These are phyloP conservation scores for Bolborhynchus lineola DNA, from an alignment of 2,113 vertebrate genomes.

Conservation along the genomic window DNA sequence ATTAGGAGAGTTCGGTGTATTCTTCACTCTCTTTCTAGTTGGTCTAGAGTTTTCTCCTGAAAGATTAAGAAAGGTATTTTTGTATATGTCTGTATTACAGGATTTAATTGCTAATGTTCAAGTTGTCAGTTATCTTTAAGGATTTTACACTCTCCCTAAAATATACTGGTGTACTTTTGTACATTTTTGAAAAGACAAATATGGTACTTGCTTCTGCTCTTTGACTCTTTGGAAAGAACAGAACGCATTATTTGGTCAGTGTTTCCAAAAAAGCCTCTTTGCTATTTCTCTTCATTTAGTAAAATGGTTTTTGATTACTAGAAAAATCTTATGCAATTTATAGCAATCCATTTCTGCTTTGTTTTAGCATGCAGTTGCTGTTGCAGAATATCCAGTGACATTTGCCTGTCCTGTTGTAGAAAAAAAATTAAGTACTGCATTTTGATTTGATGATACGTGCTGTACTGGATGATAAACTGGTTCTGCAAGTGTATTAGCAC, in stretches of 20 bases:
- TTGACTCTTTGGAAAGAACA: neutral
- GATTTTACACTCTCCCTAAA: neutral
- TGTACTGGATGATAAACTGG: neutral
- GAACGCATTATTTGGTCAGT: neutral
- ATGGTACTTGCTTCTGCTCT: neutral
- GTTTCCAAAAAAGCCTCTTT: neutral
- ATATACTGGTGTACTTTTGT: neutral
- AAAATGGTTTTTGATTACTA: neutral
- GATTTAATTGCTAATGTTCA: neutral
- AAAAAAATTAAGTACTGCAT: neutral
- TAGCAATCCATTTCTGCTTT: neutral
- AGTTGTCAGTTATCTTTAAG: neutral
- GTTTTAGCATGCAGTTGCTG: neutral
- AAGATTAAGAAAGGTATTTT: slow-evolving; percentile 89
- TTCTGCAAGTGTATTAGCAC: neutral
- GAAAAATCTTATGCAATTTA: neutral
- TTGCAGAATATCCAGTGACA: neutral
- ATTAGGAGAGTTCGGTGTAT: slow-evolving; percentile 93
- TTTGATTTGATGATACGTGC: neutral
- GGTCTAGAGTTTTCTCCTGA: slow-evolving; percentile 98
- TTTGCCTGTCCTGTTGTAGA: neutral
- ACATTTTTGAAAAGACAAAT: neutral
- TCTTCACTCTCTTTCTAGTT: slow-evolving; percentile 98
- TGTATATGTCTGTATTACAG: neutral
- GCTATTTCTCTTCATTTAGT: neutral